phyloP scores from a whole-genome alignment of 2,113 vertebrate genomes.

The Perccottus glenii region DNA sequence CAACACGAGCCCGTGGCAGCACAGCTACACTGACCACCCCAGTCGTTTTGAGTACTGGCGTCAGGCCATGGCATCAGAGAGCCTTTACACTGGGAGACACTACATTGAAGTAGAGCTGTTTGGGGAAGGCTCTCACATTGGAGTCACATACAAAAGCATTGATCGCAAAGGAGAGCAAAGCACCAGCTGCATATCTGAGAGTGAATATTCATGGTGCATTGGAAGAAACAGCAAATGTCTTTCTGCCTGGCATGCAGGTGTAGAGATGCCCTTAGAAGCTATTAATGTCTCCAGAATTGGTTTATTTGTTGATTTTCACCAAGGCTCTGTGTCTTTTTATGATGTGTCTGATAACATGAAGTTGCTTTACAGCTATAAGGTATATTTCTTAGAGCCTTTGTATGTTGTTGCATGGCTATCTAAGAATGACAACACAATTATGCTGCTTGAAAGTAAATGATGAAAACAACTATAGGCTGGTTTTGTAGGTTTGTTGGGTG shows the following conservation, averaged over 20 bases:
- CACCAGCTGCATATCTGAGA: slow-evolving; percentile 77
- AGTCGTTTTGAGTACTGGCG: slow-evolving; percentile 78
- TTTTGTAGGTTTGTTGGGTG: no score
- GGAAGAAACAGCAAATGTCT: slow-evolving; percentile 76
- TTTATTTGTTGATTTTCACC: slow-evolving; percentile 74
- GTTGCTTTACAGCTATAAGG: slow-evolving; percentile 71
- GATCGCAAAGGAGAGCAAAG: slow-evolving; percentile 74
- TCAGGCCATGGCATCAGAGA: slow-evolving; percentile 79
- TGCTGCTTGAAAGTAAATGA: slow-evolving; percentile 32
- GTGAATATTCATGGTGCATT: slow-evolving; percentile 82
- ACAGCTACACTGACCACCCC: slow-evolving; percentile 75
- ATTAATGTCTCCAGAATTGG: slow-evolving; percentile 68
- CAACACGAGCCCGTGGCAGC: slow-evolving; percentile 82
- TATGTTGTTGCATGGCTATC: slow-evolving; percentile 81
- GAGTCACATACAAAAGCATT: slow-evolving; percentile 77
- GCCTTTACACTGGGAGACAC: slow-evolving; percentile 79
- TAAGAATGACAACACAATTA: slow-evolving; percentile 80
- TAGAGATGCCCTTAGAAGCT: slow-evolving; percentile 67
- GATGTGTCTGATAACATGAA: slow-evolving; percentile 64
- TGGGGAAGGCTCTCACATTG: slow-evolving; percentile 74
- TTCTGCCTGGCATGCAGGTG: slow-evolving; percentile 78
- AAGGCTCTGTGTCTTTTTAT: slow-evolving; percentile 77
- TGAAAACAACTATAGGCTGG: no score
- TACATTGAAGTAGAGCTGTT: slow-evolving; percentile 79
- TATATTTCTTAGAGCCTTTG: slow-evolving; percentile 75